Percentiles rank a stretch among this genome's conserved stretches.
phyloP scores from a whole-genome alignment of 2,888 invertebrate species.

The Pollenia amentaria region DNA sequence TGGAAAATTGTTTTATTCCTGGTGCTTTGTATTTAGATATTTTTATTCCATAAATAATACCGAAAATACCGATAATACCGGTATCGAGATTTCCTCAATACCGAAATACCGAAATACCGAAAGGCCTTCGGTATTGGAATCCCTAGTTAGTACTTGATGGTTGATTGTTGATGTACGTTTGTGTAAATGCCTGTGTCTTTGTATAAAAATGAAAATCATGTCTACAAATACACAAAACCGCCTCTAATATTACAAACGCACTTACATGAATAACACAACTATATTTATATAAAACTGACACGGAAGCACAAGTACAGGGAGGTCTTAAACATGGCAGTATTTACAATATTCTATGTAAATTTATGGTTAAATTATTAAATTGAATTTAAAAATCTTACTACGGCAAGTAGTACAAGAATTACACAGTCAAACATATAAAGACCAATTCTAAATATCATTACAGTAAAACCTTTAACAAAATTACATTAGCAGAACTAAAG shows the following conservation, averaged over 20 bases:
- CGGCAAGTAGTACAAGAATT: not conserved
- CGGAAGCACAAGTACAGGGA: slow-evolving; percentile 4
- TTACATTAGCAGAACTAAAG: too few relatives aligned
- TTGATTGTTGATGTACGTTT: not conserved
- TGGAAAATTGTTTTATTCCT: too few relatives aligned
- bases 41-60: too few relatives aligned
- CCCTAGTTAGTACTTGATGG: not conserved
- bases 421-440: not conserved
- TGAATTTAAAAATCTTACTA: slow-evolving; percentile 38
- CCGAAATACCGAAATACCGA: too few relatives aligned
- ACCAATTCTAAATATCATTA: too few relatives aligned
- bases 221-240: slow-evolving; percentile 45
- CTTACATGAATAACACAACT: slow-evolving; percentile 9
- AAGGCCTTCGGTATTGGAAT: too few relatives aligned
- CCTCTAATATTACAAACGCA: not conserved
- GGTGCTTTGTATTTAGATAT: too few relatives aligned
- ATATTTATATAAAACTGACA: not conserved
- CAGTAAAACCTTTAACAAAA: too few relatives aligned
- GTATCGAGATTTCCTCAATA: too few relatives aligned
- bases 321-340: slow-evolving; percentile 4
- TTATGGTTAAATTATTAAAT: slow-evolving; percentile 42
- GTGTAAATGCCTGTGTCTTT: not conserved
- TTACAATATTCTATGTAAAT: slow-evolving; percentile 34
- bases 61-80: too few relatives aligned
- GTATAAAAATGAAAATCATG: slow-evolving; percentile 34